A percentile compares a stretch with the other conserved stretches of the same genome.
phyloP scores from a whole-genome alignment of 2,888 invertebrate species.

The Polydrusus cervinus region DNA sequence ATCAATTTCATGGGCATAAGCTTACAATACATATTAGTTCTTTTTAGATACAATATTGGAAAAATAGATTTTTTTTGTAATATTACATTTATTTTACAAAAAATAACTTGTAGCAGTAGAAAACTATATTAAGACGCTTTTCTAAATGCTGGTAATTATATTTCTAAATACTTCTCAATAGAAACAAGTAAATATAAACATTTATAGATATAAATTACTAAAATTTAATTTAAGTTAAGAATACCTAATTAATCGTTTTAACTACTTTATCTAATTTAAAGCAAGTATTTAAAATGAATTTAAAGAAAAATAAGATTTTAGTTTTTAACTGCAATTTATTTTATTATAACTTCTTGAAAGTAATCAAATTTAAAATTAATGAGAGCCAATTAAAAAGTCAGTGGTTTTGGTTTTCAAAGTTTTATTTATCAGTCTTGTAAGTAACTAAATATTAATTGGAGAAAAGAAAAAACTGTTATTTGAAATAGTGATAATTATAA shows the following conservation, averaged over 20 bases:
- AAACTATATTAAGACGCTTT: background rate
- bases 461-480: too few species aligned
- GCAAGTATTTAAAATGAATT: background rate
- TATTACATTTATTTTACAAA: too few species aligned
- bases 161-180: too few species aligned
- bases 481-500: too few species aligned
- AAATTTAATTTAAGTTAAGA: background rate
- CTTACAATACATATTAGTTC: conserved; percentile 8
- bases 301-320: background rate
- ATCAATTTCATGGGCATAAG: conserved; percentile 24
- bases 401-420: too few species aligned
- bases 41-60: conserved; percentile 1
- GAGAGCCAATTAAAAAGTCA: too few species aligned
- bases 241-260: background rate
- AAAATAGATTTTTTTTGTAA: conserved; percentile 4
- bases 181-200: background rate
- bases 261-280: background rate
- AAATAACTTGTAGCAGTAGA: background rate
- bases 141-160: too few species aligned
- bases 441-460: too few species aligned
- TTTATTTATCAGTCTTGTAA: too few species aligned
- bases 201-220: background rate
- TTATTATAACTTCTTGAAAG: background rate
- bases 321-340: background rate
- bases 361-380: background rate